These are phyloP conservation scores for Sebastes kiyomatsui DNA, from an alignment of 2,797 vertebrate genomes.

Conservation along the genomic window DNA sequence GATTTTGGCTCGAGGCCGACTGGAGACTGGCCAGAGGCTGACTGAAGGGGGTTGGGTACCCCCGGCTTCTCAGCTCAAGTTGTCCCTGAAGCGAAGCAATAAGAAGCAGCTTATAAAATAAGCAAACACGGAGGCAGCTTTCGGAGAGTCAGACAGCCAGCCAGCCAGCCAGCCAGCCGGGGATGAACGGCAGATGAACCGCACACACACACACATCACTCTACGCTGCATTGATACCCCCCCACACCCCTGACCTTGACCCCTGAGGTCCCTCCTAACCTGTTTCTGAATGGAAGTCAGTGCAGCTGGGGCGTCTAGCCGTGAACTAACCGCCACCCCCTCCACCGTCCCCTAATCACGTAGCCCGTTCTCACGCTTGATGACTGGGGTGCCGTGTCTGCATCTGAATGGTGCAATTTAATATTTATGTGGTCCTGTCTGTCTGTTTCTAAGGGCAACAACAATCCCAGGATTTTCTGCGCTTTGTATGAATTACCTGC, in stretches of 20 bases:
- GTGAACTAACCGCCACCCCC: slow-evolving; percentile 72
- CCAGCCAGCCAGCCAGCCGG: slow-evolving; percentile 51
- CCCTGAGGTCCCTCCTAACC: slow-evolving; percentile 81
- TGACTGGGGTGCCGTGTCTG: slow-evolving; percentile 45
- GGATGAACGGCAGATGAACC: slow-evolving; percentile 55
- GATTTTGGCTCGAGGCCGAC: slow-evolving; percentile 65
- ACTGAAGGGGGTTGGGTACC: slow-evolving; percentile 53
- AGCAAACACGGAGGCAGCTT: slow-evolving; percentile 75
- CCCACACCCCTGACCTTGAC: slow-evolving; percentile 85
- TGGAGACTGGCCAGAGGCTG: slow-evolving; percentile 64
- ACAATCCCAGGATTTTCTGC: slow-evolving; percentile 8
- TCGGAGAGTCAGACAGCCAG: slow-evolving; percentile 29
- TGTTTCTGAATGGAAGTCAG: slow-evolving; percentile 81
- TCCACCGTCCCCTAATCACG: slow-evolving; percentile 59
- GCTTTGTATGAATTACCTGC: slow-evolving; percentile 2
- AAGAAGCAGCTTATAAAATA: slow-evolving; percentile 79
- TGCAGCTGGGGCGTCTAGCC: slow-evolving; percentile 86
- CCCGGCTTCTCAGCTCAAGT: slow-evolving; percentile 51
- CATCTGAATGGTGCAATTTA: slow-evolving; percentile 58
- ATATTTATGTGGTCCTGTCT: slow-evolving; percentile 65
- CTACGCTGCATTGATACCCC: slow-evolving; percentile 23
- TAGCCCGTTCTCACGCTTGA: slow-evolving; percentile 76
- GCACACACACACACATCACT: slow-evolving; percentile 32
- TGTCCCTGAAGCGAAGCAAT: slow-evolving; percentile 70
- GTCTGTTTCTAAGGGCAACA: slow-evolving; percentile 39